Conservation (phyloP, 2,888 invertebrate species). For the Cosmorhoe ocellata region DNA sequence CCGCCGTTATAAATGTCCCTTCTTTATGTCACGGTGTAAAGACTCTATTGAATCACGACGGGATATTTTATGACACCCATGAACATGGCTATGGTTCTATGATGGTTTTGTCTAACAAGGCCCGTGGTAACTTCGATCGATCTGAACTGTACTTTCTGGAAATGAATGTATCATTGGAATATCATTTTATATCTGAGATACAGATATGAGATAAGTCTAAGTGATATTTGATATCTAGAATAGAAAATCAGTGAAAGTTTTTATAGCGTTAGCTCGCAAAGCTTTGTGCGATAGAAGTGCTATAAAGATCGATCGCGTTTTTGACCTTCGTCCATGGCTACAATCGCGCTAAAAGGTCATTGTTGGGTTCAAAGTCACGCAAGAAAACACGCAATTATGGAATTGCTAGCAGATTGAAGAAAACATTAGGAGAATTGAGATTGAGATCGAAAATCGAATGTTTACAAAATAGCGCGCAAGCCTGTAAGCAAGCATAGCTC, state of each 20-base stretch:
- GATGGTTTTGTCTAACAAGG: slow-evolving; percentile 28
- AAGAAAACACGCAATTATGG: slow-evolving; percentile 12
- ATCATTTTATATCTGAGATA: no score
- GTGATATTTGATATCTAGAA: no score
- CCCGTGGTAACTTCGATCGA: slow-evolving; percentile 2
- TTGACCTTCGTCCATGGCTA: slow-evolving; percentile 12
- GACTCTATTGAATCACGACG: slow-evolving; percentile 39
- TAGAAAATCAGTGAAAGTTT: neutral
- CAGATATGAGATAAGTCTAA: no score
- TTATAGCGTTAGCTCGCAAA: neutral
- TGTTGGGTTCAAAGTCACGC: slow-evolving; percentile 15
- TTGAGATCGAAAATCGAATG: neutral
- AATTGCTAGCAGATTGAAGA: neutral
- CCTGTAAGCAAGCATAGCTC: neutral
- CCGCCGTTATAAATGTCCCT: slow-evolving; percentile 36
- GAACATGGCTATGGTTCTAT: slow-evolving; percentile 32
- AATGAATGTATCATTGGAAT: no score
- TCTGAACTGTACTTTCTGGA: neutral
- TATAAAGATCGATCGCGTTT: slow-evolving; percentile 10
- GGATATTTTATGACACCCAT: slow-evolving; percentile 35
- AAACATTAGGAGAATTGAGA: neutral
- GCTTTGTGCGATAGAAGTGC: neutral
- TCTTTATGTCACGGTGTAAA: slow-evolving; percentile 36
- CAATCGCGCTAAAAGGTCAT: slow-evolving; percentile 13
- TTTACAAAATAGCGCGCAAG: neutral